A percentile compares a stretch with the other conserved stretches of the same genome.
These are phyloP conservation scores for Trichosurus vulpecula DNA, from an alignment of 2,797 vertebrate species.

Conservation along the genomic window DNA sequence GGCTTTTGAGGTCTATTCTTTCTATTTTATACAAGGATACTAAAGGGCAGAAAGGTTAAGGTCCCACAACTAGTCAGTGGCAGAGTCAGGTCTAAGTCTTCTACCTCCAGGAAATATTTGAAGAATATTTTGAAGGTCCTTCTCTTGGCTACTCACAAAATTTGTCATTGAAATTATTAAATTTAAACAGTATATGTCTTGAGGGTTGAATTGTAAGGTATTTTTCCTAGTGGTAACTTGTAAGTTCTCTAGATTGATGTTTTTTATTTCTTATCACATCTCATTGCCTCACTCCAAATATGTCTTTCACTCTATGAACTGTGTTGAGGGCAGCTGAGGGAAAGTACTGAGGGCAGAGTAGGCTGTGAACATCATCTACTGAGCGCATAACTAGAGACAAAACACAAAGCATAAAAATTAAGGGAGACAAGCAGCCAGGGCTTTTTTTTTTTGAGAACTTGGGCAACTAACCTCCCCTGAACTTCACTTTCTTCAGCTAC, in stretches of 20 bases:
- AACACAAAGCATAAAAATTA: slow-evolving; percentile 7
- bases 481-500: not conserved
- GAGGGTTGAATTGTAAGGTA: not conserved
- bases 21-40: not conserved
- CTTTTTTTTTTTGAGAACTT: not conserved
- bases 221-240: not conserved
- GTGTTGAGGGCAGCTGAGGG: slow-evolving; percentile 10
- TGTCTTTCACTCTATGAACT: not conserved
- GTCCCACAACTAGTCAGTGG: slow-evolving; percentile 19
- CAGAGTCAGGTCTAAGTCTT: not conserved
- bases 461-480: slow-evolving; percentile 13
- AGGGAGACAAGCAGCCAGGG: not conserved
- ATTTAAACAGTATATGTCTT: not conserved
- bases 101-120: not conserved
- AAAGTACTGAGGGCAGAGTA: not conserved
- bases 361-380: not conserved
- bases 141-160: not conserved
- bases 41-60: not conserved
- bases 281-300: not conserved
- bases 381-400: not conserved
- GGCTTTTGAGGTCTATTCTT: not conserved
- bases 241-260: not conserved
- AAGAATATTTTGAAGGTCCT: not conserved
- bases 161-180: not conserved
- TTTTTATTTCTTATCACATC: not conserved